These are phyloP conservation scores for Plagodis dolabraria DNA, from an alignment of 2,888 invertebrate species.

Conservation along the genomic window DNA sequence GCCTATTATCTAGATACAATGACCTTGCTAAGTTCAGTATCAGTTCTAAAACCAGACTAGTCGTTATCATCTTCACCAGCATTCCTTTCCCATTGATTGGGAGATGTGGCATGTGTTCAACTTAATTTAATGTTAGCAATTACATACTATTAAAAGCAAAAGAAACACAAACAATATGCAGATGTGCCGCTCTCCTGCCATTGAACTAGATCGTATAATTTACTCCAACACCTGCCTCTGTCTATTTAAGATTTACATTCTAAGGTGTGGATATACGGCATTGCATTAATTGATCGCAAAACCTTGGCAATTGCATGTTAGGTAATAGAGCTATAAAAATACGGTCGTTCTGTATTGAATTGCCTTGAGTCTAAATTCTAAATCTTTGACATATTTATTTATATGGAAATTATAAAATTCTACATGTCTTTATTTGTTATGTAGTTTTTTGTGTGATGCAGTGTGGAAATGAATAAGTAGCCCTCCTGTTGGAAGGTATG, in stretches of 20 bases:
- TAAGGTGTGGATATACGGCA: slow-evolving; percentile 20
- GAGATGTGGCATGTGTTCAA: no score
- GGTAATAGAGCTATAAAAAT: background rate
- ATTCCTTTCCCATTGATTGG: no score
- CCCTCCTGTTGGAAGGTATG: no score
- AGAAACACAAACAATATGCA: slow-evolving; percentile 8
- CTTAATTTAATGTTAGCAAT: no score
- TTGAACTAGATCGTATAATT: slow-evolving; percentile 50
- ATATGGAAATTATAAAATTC: no score
- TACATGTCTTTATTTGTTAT: no score
- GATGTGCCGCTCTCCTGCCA: slow-evolving; percentile 33
- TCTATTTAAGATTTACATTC: slow-evolving; percentile 1
- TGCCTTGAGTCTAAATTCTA: background rate
- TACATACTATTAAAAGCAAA: background rate
- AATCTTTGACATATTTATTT: background rate
- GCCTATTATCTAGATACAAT: no score
- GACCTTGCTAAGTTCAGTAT: no score
- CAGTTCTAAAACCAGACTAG: no score
- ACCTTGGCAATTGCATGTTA: background rate
- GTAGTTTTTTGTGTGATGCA: no score
- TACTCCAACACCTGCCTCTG: slow-evolving; percentile 49
- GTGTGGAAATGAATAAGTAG: no score
- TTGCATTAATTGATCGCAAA: slow-evolving; percentile 6
- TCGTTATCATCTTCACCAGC: no score
- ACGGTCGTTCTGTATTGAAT: background rate